Base-by-base conservation (phyloP, 2,888 invertebrate species). In the Stramonita haemastoma region DNA sequence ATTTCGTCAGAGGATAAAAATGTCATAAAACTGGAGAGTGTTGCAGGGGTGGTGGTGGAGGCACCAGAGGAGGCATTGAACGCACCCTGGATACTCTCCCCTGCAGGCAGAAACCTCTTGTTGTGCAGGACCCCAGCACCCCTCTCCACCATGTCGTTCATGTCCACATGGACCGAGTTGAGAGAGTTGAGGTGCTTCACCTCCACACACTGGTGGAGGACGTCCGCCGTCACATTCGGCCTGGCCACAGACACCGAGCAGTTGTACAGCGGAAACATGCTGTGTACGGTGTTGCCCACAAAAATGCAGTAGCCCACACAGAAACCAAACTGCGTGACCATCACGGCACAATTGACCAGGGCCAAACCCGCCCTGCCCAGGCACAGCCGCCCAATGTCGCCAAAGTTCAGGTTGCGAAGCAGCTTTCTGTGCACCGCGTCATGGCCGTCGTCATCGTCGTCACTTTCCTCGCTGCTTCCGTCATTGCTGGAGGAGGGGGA, bases 311-410 rank as follows among this genome's bases (percentile, higher is more conserved):
- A 96, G 17, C 91, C 92, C 0, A 95, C 92, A 92, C 94, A 94
- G 85, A 95, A 95, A 13, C 94, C 94, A 92, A 94, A 95, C 92
- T 96, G 96, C 11, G 96, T 95, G 77, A 95, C 89, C 56, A 94
- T 93, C 17, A 95, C 92, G 84, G 93, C 94, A 32, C 93, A 89
- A 87, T 95, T 95, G 5, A 95, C 95, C 26, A 95, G 89, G 29
- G 91, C 92, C 8, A 93, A 89, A 32, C 95, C 95, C 17, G 88
- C 56, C 79, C 89, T 91, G 26, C 95, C 96, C 90, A 93, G 94
- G 11, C 93, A 92, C n/a, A 93, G 88, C 84, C 93, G 92, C 11
- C 95, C 96, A 29, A 96, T 91, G 91, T 95, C 95, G 19, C 95
- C 95, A 88, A 95, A 95, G 17, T 93, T 93, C 91, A 94, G 90